These are phyloP conservation scores for Oreocharis arfaki DNA, from an alignment of 2,113 vertebrate genomes.

Conservation along the genomic window DNA sequence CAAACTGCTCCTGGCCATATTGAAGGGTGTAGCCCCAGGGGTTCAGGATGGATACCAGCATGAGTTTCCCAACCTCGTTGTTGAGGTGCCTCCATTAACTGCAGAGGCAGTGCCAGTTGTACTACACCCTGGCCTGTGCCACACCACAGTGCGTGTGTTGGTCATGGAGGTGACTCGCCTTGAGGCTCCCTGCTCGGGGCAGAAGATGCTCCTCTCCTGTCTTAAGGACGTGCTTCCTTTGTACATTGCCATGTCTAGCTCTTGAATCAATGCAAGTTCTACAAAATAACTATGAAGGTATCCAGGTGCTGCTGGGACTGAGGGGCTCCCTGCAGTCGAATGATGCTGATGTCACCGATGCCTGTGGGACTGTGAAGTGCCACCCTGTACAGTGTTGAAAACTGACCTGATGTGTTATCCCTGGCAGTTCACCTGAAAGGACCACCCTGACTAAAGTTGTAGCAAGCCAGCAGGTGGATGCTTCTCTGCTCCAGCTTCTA, in stretches of 20 bases:
- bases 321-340: not conserved
- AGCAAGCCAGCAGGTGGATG: not conserved
- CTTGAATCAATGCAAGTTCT: not conserved
- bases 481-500: not conserved
- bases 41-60: accelerated
- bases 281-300: not conserved
- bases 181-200: not conserved
- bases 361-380: not conserved
- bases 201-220: not conserved
- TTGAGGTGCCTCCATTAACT: not conserved
- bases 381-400: not conserved
- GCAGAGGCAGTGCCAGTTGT: not conserved
- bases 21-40: not conserved
- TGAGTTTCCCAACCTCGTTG: not conserved
- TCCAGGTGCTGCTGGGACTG: not conserved
- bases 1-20: accelerated
- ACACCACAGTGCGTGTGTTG: no score
- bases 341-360: accelerated
- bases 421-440: not conserved
- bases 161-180: not conserved
- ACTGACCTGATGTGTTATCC: not conserved
- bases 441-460: not conserved
- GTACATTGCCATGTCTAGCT: not conserved
- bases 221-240: not conserved
- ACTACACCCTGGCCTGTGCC: not conserved